phyloP scores from a whole-genome alignment of 2,888 invertebrate genomes.

The Napeogenes inachia region DNA sequence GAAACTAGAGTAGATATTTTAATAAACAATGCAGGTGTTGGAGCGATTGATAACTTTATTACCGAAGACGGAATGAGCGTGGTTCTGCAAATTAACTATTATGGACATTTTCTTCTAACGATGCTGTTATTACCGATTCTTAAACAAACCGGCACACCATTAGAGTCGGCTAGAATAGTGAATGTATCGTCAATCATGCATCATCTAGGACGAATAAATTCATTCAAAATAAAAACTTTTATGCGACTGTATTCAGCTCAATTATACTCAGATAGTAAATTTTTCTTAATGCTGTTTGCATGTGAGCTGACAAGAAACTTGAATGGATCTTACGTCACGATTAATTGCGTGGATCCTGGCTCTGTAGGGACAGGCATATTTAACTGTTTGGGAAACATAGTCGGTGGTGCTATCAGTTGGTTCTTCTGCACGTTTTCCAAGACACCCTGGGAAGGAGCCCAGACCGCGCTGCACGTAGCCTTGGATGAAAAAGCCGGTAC shows the following conservation, averaged over 20 bases:
- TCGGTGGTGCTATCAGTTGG: conserved; percentile 66
- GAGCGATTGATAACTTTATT: conserved; percentile 69
- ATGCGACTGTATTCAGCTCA: conserved; percentile 50
- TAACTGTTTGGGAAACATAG: conserved; percentile 58
- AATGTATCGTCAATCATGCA: conserved; percentile 86
- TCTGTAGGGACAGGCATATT: conserved; percentile 86
- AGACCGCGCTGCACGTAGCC: conserved; percentile 81
- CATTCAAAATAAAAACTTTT: conserved; percentile 79
- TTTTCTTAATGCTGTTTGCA: conserved; percentile 83
- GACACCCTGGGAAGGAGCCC: conserved; percentile 58
- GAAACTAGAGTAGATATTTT: conserved; percentile 86
- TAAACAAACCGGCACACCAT: conserved; percentile 69
- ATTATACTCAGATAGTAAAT: conserved; percentile 79
- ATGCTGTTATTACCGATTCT: conserved; percentile 88
- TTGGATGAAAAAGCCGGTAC: conserved; percentile 80
- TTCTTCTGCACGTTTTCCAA: conserved; percentile 44
- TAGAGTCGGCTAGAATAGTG: conserved; percentile 83
- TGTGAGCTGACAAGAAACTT: conserved; percentile 81
- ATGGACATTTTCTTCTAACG: conserved; percentile 92
- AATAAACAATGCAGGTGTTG: conserved; percentile 91
- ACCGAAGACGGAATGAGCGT: conserved; percentile 89
- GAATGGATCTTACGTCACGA: conserved; percentile 80
- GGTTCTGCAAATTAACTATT: conserved; percentile 94
- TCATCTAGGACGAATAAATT: conserved; percentile 78
- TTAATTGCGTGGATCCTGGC: conserved; percentile 88